Conservation (phyloP, 2,113 vertebrate species). For the Corythornis vintsioides region DNA sequence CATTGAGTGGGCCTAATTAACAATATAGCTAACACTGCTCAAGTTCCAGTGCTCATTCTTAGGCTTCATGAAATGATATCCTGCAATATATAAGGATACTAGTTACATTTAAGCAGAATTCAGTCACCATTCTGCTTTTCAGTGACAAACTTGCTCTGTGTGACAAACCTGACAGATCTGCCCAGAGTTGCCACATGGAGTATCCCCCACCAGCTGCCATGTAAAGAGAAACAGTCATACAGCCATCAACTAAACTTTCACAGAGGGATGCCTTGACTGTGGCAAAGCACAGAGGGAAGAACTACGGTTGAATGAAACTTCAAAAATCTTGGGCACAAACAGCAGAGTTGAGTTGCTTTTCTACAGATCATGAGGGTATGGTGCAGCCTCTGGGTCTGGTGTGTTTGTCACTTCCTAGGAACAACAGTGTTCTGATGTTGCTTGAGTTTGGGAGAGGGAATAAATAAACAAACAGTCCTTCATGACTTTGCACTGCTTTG, state of each 20-base stretch:
- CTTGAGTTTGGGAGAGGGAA: not conserved
- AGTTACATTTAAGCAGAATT: not conserved
- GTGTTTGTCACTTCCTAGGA: not conserved
- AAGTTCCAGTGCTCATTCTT: not conserved
- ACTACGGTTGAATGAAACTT: fast-evolving
- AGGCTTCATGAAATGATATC: not conserved
- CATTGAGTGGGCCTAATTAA: not conserved
- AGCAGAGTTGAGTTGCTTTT: not conserved
- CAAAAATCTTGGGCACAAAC: not conserved
- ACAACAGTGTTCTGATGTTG: not conserved
- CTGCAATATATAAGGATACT: not conserved
- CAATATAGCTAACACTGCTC: fast-evolving
- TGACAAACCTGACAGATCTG: not conserved
- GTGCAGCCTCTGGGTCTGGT: not conserved
- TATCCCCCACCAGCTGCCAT: not conserved
- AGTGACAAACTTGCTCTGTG: not conserved
- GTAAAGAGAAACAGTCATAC: fast-evolving
- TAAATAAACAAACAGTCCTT: not conserved
- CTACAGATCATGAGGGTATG: not conserved
- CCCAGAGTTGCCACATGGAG: not conserved
- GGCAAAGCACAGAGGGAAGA: not conserved
- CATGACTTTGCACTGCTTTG: not conserved
- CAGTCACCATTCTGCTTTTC: not conserved
- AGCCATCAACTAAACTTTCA: not conserved
- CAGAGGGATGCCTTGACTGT: not conserved